phyloP scores from a whole-genome alignment of 1,140 invertebrate genomes.

The Oreohelix idahoensis region DNA sequence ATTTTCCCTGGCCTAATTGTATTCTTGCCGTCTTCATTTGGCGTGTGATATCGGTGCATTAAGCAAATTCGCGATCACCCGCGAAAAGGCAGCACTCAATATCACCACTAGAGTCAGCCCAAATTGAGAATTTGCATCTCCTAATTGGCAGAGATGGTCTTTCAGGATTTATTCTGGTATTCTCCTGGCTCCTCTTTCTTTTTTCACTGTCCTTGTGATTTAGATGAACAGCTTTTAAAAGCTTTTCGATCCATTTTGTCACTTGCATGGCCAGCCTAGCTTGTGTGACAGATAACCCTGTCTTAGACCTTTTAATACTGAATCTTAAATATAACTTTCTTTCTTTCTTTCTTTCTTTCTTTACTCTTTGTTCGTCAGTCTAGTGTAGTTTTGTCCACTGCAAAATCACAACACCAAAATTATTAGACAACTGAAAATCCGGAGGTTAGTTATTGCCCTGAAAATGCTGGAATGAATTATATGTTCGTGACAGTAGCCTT shows the following conservation, averaged over 20 bases:
- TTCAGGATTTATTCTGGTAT: background rate
- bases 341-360: too few species aligned
- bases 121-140: slow-evolving; percentile 25
- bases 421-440: too few species aligned
- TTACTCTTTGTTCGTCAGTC: too few species aligned
- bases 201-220: background rate
- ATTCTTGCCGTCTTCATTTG: background rate
- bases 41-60: background rate
- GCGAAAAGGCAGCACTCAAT: background rate
- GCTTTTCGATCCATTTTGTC: background rate
- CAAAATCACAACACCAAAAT: too few species aligned
- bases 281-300: too few species aligned
- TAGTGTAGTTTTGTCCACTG: too few species aligned
- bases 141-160: slow-evolving; percentile 3
- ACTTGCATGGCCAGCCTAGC: slow-evolving; percentile 16
- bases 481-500: too few species aligned
- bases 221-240: background rate
- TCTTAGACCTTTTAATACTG: too few species aligned
- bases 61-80: background rate
- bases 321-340: too few species aligned
- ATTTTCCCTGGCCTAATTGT: background rate
- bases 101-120: background rate
- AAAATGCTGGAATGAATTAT: too few species aligned
- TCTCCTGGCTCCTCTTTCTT: background rate
- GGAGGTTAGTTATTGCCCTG: too few species aligned